Base-by-base conservation (phyloP, 2,113 vertebrate species). In the Cryptoleucopteryx plumbea region DNA sequence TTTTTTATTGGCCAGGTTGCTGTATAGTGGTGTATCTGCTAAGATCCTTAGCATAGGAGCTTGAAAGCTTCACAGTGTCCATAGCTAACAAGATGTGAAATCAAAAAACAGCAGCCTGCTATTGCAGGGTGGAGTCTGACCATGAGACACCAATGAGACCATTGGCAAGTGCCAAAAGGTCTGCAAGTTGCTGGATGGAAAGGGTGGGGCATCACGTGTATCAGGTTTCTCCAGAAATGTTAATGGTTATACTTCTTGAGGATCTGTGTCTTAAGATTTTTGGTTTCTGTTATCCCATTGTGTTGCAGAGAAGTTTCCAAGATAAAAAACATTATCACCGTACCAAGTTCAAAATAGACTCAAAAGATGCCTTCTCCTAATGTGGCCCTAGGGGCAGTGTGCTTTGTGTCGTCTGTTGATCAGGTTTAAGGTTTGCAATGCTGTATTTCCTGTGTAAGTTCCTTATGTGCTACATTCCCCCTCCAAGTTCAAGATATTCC, bases 381-480 rank as follows among this genome's bases (percentile, higher is more conserved):
- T 34, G 25, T 40, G 42, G 31, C 38, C 32, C 10, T 68, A 38
- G 29, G 13, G 25, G 5, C n/a, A 38, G 9, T 20, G 34, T 81
- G 21, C 34, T 72, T 65, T 65, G 38, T 68, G 16, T 55, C n/a
- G 52, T 17, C 16, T 67, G 7, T 43, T 7, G 3, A 22, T 45
- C 18, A n/a, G 21, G 6, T 70, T 34, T 86, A n/a, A 70, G 45
- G 40, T 61, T 61, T 84, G 59, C 36, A 61, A 3, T 38, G 23
- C 40, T 47, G 2, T 48, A 23, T 83, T 91, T 90, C 34, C 36
- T 14, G 1, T n/a, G 5, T 38, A 36, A 48, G 6, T 65, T 94
- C 25, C 8, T 2, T 19, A 0, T 11, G 14, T 66, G 43, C 20
- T 83, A 3, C 14, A 1, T 63, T 84, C 82, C 13, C 23, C 6